phyloP scores from a whole-genome alignment of 2,888 invertebrate genomes.

The Hipparchia semele region DNA sequence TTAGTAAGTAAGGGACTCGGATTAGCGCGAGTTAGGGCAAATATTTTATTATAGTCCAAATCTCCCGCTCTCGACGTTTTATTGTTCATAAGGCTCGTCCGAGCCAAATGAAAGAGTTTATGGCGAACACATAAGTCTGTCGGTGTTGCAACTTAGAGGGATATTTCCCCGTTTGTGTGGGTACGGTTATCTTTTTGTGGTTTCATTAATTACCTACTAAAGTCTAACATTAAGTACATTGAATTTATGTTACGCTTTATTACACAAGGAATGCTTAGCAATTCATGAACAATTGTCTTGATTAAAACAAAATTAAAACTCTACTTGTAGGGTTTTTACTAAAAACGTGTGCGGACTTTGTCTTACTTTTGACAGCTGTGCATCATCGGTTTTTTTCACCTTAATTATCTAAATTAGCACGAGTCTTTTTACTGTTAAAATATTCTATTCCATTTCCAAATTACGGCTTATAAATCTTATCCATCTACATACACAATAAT shows the following conservation, averaged over 20 bases:
- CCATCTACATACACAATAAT: too few species aligned
- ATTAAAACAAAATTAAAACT: not conserved
- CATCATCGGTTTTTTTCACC: not conserved
- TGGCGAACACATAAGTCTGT: constrained; percentile 77
- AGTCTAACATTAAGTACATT: constrained; percentile 3
- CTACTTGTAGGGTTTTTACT: not conserved
- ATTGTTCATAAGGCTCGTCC: constrained; percentile 83
- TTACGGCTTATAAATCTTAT: too few species aligned
- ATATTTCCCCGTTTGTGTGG: constrained; percentile 51
- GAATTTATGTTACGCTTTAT: constrained; percentile 4
- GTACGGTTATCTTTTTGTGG: constrained; percentile 39
- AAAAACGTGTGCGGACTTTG: not conserved
- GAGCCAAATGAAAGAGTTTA: constrained; percentile 83
- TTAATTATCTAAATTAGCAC: too few species aligned
- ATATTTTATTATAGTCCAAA: constrained; percentile 83
- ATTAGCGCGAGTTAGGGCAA: constrained; percentile 82
- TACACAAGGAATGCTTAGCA: not conserved
- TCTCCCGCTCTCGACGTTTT: constrained; percentile 82
- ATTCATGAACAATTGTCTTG: constrained; percentile 3
- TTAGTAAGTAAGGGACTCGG: constrained; percentile 79
- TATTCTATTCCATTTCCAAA: too few species aligned
- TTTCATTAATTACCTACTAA: constrained; percentile 23
- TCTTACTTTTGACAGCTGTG: not conserved
- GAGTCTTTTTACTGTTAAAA: too few species aligned
- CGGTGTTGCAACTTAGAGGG: constrained; percentile 68